These are phyloP conservation scores for Meriones unguiculatus DNA, from an alignment of 2,113 vertebrate genomes.

Conservation along the genomic window DNA sequence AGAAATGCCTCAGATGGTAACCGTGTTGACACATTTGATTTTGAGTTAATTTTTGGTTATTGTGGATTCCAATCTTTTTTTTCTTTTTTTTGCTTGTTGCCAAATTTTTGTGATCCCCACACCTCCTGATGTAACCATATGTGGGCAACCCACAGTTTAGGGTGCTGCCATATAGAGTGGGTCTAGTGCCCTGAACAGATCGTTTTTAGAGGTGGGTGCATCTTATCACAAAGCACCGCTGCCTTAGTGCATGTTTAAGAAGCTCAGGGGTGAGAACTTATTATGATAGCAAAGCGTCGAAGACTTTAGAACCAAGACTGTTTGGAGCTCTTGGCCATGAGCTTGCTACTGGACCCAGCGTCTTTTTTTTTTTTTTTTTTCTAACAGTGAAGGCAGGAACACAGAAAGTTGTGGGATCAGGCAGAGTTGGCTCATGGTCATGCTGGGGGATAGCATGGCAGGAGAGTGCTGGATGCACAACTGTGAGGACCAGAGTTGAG, in stretches of 20 bases:
- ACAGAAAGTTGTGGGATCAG: neutral
- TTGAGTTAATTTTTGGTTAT: neutral
- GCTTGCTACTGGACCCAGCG: neutral
- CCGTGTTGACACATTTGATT: neutral
- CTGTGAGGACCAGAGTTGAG: neutral
- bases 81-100: neutral
- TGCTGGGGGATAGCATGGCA: neutral
- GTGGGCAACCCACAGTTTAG: neutral
- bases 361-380: constrained; percentile 43
- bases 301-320: neutral
- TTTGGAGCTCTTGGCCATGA: neutral
- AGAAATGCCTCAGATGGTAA: neutral
- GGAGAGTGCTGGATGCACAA: neutral
- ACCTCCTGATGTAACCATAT: neutral
- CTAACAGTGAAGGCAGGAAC: constrained; percentile 39
- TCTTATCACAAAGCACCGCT: neutral
- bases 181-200: neutral
- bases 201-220: neutral
- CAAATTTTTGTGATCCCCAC: neutral
- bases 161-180: neutral
- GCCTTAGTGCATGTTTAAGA: neutral
- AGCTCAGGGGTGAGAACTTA: neutral
- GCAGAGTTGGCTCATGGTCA: neutral
- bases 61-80: neutral
- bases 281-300: constrained; percentile 12